These are phyloP conservation scores for Spea bombifrons DNA, from an alignment of 2,113 vertebrate genomes.

Conservation along the genomic window DNA sequence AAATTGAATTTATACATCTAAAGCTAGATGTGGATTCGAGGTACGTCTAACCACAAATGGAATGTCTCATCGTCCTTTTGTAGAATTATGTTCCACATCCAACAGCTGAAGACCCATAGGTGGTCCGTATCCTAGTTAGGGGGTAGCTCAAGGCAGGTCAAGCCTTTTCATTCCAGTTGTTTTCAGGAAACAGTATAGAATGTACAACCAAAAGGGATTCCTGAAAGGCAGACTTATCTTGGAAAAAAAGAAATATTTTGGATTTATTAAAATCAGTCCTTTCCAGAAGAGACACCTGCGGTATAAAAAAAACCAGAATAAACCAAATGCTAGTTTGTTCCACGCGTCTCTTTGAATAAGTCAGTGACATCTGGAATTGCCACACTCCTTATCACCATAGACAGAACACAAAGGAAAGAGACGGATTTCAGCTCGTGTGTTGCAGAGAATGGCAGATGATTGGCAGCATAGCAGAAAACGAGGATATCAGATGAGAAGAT, in stretches of 20 bases:
- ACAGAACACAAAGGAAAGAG: neutral
- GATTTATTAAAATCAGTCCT: neutral
- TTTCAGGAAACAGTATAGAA: neutral
- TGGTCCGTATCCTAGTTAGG: neutral
- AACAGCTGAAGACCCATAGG: neutral
- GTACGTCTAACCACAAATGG: no score
- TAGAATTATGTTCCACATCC: no score
- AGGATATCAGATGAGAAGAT: no score
- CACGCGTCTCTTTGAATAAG: neutral
- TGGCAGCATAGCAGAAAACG: no score
- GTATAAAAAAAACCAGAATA: neutral
- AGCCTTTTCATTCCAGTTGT: neutral
- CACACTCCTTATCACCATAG: neutral
- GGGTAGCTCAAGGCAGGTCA: neutral
- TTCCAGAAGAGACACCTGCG: neutral
- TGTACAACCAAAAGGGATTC: neutral
- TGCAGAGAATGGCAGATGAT: no score
- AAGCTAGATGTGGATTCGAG: no score
- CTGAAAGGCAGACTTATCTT: neutral
- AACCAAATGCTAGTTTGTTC: neutral
- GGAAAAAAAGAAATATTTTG: neutral
- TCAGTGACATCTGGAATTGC: neutral
- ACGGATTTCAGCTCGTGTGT: no score
- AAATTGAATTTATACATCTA: no score
- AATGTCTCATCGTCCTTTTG: no score